Base-by-base conservation (phyloP, 2,888 invertebrate species). In the Leucoma salicis region DNA sequence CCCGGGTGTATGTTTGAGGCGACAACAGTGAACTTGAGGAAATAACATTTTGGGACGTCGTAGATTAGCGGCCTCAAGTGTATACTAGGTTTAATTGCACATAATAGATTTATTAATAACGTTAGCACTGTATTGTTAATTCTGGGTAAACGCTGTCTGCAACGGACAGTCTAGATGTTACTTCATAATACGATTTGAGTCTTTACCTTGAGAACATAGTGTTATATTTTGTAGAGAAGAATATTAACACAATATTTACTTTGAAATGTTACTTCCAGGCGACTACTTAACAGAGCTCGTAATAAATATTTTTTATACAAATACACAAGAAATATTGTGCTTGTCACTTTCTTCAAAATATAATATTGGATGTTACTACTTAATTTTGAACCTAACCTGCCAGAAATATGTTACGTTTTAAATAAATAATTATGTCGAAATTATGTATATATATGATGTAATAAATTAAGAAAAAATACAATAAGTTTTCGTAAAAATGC, bases 401-500 rank as follows among this genome's bases (percentile, higher is more conserved):
- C 84, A 75, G 79, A 79, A 58, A 81, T 72, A 81, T 83, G 81
- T 84, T 82, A 80, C 78, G 73, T 82, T 81, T 75, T 74, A 76
- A 77, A 76, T 76, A 78, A 78, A 79, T 82, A 71, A 80, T 78
- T 82, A 84, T 81, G 83, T 83, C 82, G 76, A 87, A 85, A 85
- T 86, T 87, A 85, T 88, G 85, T 88, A 87, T 87, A 86, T 85
- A 85, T 86, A 85, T 83, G 82, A 82, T 83, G 79, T 86, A 85
- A 85, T 87, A 84, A 84, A 86, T 83, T 85, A 83, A 82, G 83
- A 84, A 80, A 81, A 84, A 82, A 80, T 82, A 84, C 80, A 82
- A 73, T 85, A 86, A 84, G 84, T 85, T 87, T 85, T 86, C 82
- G 81, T 84, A 82, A 83, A 73, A 74, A 78, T 82, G 84, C 85